phyloP scores from a whole-genome alignment of 2,888 invertebrate genomes.

The Drosophila nr. perissopoda region DNA sequence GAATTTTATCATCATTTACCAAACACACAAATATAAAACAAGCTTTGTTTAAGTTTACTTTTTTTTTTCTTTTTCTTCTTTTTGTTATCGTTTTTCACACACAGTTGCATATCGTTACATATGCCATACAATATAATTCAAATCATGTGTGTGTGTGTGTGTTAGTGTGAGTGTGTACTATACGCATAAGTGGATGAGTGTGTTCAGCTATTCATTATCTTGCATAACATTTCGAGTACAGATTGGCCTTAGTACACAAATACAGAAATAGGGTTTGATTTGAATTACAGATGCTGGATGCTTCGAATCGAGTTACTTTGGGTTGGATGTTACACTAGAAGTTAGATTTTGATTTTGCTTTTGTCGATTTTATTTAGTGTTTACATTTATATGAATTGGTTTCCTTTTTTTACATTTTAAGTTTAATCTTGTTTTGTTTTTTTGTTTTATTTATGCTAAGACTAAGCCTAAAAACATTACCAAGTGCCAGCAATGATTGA shows the following conservation, averaged over 20 bases:
- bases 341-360: conserved; percentile 12
- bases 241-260: conserved; percentile 26
- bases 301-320: neutral
- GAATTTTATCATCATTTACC: conserved; percentile 38
- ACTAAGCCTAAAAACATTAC: conserved; percentile 67
- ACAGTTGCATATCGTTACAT: conserved; percentile 52
- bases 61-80: conserved; percentile 17
- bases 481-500: conserved; percentile 43
- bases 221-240: conserved; percentile 27
- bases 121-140: conserved; percentile 39
- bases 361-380: conserved; percentile 41
- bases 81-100: conserved; percentile 33
- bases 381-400: conserved; percentile 35
- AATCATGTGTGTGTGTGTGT: conserved; percentile 18
- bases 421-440: conserved; percentile 28
- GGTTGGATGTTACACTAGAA: conserved; percentile 14
- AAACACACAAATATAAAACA: conserved; percentile 41
- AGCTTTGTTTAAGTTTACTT: conserved; percentile 43
- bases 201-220: conserved; percentile 31
- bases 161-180: conserved; percentile 5
- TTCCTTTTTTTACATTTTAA: conserved; percentile 46
- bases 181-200: conserved; percentile 5
- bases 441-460: conserved; percentile 56
- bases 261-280: conserved; percentile 17
- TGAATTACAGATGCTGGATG: conserved; percentile 7